phyloP scores from a whole-genome alignment of 2,888 invertebrate species.

The Lithophane socia region DNA sequence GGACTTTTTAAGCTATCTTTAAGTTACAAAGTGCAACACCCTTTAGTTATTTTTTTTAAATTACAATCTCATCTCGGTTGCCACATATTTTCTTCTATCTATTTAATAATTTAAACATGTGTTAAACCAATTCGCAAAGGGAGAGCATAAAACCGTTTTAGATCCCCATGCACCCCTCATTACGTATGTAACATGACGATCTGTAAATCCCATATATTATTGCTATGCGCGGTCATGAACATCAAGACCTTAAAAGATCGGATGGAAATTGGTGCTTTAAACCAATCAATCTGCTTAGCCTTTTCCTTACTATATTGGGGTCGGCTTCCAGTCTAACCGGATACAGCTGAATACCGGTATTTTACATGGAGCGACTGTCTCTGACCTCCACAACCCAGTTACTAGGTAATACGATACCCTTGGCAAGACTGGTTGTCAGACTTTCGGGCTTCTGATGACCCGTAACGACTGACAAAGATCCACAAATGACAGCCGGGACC shows the following conservation, averaged over 20 bases:
- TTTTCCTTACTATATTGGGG: too few species aligned
- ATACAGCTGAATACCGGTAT: too few species aligned
- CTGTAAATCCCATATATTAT: constrained; percentile 43
- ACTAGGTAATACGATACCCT: too few species aligned
- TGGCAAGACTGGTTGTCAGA: too few species aligned
- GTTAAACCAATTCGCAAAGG: constrained; percentile 10
- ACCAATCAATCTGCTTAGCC: not conserved
- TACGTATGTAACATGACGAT: constrained; percentile 26
- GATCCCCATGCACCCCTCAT: constrained; percentile 10
- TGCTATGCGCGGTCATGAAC: not conserved
- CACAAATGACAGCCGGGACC: too few species aligned
- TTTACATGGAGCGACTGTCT: too few species aligned
- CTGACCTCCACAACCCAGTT: too few species aligned
- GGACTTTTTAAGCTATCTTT: not conserved
- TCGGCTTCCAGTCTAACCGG: too few species aligned
- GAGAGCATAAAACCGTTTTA: not conserved
- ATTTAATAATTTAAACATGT: constrained; percentile 21
- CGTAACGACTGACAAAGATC: too few species aligned
- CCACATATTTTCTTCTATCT: not conserved
- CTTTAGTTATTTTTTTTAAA: not conserved
- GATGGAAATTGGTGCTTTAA: not conserved
- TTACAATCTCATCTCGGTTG: not conserved
- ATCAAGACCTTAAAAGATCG: not conserved
- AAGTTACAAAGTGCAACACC: not conserved
- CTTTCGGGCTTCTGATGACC: too few species aligned